Percentiles rank a stretch among this genome's conserved stretches.
These are phyloP conservation scores for Gerris buenoi DNA, from an alignment of 1,140 invertebrate species.

Conservation along the genomic window DNA sequence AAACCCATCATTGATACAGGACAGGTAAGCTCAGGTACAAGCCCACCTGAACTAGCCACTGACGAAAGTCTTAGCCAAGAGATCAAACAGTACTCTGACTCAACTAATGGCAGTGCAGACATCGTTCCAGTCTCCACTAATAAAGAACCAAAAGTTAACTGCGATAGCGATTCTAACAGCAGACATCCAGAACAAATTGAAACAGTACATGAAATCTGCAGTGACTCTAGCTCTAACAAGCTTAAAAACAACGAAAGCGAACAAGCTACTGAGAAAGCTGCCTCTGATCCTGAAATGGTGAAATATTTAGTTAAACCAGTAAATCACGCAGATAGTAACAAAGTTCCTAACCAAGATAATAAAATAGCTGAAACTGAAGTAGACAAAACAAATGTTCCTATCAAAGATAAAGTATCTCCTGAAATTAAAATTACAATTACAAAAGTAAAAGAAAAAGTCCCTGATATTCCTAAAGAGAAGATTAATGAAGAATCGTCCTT, in stretches of 20 bases:
- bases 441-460: too few species aligned
- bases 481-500: too few species aligned
- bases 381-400: too few species aligned
- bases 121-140: not conserved
- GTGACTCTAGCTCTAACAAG: not conserved
- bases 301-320: slow-evolving; percentile 1
- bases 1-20: slow-evolving; percentile 36
- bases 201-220: not conserved
- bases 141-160: not conserved
- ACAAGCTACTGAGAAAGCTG: not conserved
- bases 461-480: too few species aligned
- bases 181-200: too few species aligned
- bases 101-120: not conserved
- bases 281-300: not conserved
- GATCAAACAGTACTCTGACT: not conserved
- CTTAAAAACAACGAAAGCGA: not conserved
- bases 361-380: not conserved
- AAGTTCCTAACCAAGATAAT: slow-evolving; percentile 1
- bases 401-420: too few species aligned
- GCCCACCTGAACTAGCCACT: too few species aligned
- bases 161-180: slow-evolving; percentile 2
- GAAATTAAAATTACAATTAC: too few species aligned
- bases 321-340: slow-evolving; percentile 10
- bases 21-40: slow-evolving; percentile 20
- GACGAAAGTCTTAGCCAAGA: not conserved